Evolutionary conservation across 1,140 invertebrate species (phyloP), one percentile per base, ranked within the genome.

Genomic region (Alviniconcha marisindica): DNA sequence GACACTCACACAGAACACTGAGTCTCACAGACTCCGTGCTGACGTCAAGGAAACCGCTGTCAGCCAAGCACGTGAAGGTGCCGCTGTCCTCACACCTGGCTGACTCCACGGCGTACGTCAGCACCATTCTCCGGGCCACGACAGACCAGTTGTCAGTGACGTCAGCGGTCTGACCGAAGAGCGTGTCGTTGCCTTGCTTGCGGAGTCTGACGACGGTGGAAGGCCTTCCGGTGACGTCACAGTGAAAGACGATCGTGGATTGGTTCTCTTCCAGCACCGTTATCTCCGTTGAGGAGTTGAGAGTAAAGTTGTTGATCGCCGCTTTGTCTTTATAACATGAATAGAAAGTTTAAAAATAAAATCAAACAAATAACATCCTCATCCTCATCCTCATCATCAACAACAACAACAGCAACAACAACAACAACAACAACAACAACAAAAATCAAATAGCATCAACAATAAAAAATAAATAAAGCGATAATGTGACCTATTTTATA

Each of bases 21-120:
- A 71, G 69, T 0, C 69, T 10, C 33, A 71, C 69, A 40, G 69
- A 18, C 12, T 40, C 15, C 18, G 69, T 40, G 36, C 33, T 71
- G 69, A 14, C 2, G 12, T 33, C 4, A 14, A 15, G 33, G 36
- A 36, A 71, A 3, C 69, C 69, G 24, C 69, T 71, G 33, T 71
- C 14, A 2, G 69, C 69, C 21, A 24, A 21, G 21, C 69, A 71
- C 36, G 36, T 71, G 69, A 18, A 71, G 33, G 36, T 33, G 33
- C 69, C 69, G 33, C 38, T 71, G 36, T 71, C 69, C 69, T 71
- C 69, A 40, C 69, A 71, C 36, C 36, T 71, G 18, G 36, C 69
- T 5, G 69, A 33, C 15, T 18, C 21, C 69, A 71, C 14, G 18
- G 36, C 5, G 69, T 71, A 71, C 69, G 31, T 71, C 33, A 3